Conservation (phyloP, 1,140 invertebrate genomes). For the Andrena cerasifolii region DNA sequence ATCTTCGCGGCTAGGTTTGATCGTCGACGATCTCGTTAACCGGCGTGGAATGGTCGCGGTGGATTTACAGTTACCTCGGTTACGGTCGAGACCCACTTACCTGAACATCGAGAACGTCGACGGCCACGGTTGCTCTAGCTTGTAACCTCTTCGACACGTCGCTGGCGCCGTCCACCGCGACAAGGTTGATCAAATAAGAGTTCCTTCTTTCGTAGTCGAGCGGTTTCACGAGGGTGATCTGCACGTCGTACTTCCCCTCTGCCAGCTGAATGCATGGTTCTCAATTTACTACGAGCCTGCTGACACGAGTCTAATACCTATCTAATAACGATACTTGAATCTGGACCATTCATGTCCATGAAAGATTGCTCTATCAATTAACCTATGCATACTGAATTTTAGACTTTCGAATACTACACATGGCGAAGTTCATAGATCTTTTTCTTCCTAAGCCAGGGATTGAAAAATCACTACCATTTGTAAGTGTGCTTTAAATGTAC, state of each 20-base stretch:
- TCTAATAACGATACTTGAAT: no score
- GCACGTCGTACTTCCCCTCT: conserved; percentile 88
- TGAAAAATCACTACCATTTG: neutral
- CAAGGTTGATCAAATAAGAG: conserved; percentile 87
- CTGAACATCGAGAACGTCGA: conserved; percentile 90
- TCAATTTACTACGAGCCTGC: no score
- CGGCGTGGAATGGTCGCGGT: conserved; percentile 22
- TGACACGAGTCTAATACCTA: no score
- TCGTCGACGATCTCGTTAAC: conserved; percentile 33
- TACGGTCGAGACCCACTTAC: conserved; percentile 69
- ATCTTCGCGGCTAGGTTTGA: conserved; percentile 19
- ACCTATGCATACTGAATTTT: no score
- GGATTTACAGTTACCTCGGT: conserved; percentile 41
- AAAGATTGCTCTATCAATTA: no score
- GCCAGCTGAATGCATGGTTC: conserved; percentile 79
- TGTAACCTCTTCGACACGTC: conserved; percentile 83
- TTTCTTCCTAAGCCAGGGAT: no score
- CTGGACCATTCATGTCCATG: no score
- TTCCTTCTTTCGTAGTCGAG: conserved; percentile 90
- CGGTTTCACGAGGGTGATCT: conserved; percentile 84
- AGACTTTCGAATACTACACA: no score
- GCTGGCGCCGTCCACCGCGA: conserved; percentile 86
- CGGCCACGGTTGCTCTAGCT: conserved; percentile 87
- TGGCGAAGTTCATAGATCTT: no score
- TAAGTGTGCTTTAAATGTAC: conserved; percentile 72